A percentile compares a stretch with the other conserved stretches of the same genome.
Conservation (phyloP, 1,140 invertebrate species). For the Zaprionus camerounensis region DNA sequence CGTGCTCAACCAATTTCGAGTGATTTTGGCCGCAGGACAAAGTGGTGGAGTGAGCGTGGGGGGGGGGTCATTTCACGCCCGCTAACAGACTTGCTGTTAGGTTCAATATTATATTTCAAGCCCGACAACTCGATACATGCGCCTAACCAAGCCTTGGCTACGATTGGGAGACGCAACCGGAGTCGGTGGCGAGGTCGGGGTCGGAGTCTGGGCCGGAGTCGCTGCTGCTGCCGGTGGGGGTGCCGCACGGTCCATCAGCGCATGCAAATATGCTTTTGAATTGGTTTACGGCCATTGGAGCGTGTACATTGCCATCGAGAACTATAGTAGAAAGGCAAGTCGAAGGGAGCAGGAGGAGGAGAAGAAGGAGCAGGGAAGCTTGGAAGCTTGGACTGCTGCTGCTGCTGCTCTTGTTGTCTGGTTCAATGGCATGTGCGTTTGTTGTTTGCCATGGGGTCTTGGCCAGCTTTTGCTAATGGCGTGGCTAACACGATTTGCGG, state of each 20-base stretch:
- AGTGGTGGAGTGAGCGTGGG: neutral
- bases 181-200: neutral
- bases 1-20: slow-evolving; percentile 59
- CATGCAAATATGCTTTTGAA: slow-evolving; percentile 82
- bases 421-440: slow-evolving; percentile 36
- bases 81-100: slow-evolving; percentile 54
- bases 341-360: neutral
- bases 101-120: slow-evolving; percentile 76
- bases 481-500: slow-evolving; percentile 80
- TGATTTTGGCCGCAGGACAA: slow-evolving; percentile 42
- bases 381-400: neutral
- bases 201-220: neutral
- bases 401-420: neutral
- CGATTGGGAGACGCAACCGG: slow-evolving; percentile 24
- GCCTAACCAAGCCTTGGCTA: slow-evolving; percentile 9
- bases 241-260: slow-evolving; percentile 64
- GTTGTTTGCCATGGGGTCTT: slow-evolving; percentile 50
- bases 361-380: neutral
- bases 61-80: slow-evolving; percentile 35
- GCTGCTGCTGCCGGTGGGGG: neutral
- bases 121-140: slow-evolving; percentile 51
- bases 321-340: slow-evolving; percentile 21
- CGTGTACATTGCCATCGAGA: slow-evolving; percentile 54
- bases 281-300: slow-evolving; percentile 77
- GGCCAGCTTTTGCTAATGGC: slow-evolving; percentile 77